These are phyloP conservation scores for Melanotaenia pygmaea DNA, from an alignment of 2,797 vertebrate genomes.

Conservation along the genomic window DNA sequence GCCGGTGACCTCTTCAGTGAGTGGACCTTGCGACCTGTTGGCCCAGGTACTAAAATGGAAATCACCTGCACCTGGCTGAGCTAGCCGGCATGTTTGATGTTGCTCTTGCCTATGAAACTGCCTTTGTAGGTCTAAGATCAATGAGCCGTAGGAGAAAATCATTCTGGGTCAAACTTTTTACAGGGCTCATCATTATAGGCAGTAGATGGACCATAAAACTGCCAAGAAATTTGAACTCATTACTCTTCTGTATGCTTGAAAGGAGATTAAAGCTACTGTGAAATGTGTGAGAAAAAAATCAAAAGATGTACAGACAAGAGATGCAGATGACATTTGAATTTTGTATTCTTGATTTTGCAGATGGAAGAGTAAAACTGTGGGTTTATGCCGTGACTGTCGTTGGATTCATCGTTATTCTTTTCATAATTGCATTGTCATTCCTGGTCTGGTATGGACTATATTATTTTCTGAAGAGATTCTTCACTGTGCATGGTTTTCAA, in stretches of 20 bases:
- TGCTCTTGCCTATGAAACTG: conserved; percentile 39
- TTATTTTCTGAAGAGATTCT: conserved; percentile 18
- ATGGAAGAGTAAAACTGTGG: conserved; percentile 96
- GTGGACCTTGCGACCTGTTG: conserved; percentile 95
- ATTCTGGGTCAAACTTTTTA: conserved; percentile 41
- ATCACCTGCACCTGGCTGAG: conserved; percentile 22
- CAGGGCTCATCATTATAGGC: conserved; percentile 17
- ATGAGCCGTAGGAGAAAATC: conserved; percentile 1
- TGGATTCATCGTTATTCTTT: conserved; percentile 91
- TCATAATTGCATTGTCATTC: conserved; percentile 92
- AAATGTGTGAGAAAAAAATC: conserved; percentile 1
- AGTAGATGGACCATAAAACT: conserved; percentile 10
- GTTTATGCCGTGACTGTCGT: conserved; percentile 94
- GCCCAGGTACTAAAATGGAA: conserved; percentile 88
- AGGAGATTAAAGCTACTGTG: background rate
- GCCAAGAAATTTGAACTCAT: conserved; percentile 10
- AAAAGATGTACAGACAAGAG: conserved; percentile 7
- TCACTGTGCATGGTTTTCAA: conserved; percentile 7
- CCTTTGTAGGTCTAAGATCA: conserved; percentile 49
- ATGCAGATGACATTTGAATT: conserved; percentile 11
- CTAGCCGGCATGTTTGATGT: conserved; percentile 14
- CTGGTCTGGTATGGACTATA: conserved; percentile 91
- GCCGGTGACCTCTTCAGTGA: conserved; percentile 92
- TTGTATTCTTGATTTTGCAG: conserved; percentile 81
- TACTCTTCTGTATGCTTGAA: conserved; percentile 17